These are phyloP conservation scores for Chrysolina haemoptera DNA, from an alignment of 2,888 invertebrate species.

Conservation along the genomic window DNA sequence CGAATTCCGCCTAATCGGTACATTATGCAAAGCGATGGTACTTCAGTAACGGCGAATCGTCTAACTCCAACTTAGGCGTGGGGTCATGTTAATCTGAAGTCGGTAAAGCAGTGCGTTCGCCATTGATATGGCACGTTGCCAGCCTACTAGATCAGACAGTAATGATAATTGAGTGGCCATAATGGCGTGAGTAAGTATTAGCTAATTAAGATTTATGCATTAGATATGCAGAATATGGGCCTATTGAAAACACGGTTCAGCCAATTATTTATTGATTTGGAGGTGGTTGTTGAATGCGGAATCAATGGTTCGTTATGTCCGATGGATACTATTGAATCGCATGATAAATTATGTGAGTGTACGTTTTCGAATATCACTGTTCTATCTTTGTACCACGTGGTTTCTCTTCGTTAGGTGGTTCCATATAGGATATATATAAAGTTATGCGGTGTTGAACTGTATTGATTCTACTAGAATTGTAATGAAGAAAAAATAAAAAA, in stretches of 20 bases:
- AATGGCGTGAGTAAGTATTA: slow-evolving; percentile 63
- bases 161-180: slow-evolving; percentile 66
- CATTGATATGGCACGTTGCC: slow-evolving; percentile 62
- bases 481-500: too few relatives aligned
- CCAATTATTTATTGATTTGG: slow-evolving; percentile 29
- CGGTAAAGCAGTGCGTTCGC: slow-evolving; percentile 54
- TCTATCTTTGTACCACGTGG: too few relatives aligned
- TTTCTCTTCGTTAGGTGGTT: too few relatives aligned
- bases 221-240: slow-evolving; percentile 61
- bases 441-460: too few relatives aligned
- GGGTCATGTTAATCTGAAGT: slow-evolving; percentile 50
- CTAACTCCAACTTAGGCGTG: slow-evolving; percentile 36
- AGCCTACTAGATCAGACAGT: slow-evolving; percentile 61
- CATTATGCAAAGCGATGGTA: slow-evolving; percentile 48
- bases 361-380: not conserved
- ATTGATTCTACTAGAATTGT: too few relatives aligned
- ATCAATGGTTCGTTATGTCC: slow-evolving; percentile 24
- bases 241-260: slow-evolving; percentile 53
- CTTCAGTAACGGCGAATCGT: slow-evolving; percentile 41
- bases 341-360: not conserved
- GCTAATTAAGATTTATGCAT: slow-evolving; percentile 66
- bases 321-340: not conserved
- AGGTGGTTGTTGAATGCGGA: slow-evolving; percentile 9
- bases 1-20: slow-evolving; percentile 49
- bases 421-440: too few relatives aligned